Base-by-base conservation (phyloP, 2,888 invertebrate genomes). In the Cheilosia vernalis region DNA sequence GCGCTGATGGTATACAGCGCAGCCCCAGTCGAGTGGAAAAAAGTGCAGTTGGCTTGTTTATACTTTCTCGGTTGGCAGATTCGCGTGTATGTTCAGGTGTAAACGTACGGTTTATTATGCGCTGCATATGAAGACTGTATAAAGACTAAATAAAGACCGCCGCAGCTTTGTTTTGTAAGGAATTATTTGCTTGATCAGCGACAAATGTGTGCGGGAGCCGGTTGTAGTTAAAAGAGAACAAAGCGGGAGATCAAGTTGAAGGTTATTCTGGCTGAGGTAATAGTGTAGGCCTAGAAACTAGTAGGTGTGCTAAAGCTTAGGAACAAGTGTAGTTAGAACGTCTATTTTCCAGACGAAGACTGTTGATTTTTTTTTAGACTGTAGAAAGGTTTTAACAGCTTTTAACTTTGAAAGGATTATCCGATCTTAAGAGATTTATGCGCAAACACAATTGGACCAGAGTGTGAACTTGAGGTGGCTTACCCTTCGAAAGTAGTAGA, bases 1-100 rank as follows among this genome's bases (percentile, higher is more conserved):
- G 21, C 7, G 21, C 7, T 10, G 33, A 13, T 27, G 47, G 55
- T 58, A 19, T 19, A 37, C 40, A 63, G 37, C 61, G 70, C 63
- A 58, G 37, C 64, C 64, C 64, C 84, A 85, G 74, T 80, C 42
- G 80, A 85, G 84, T 85, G 84, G 76, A 70, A 80, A 85, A 76
- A 80, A 85, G 70, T 85, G 84, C 84, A 85, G 84, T 85, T 85
- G 76, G 76, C 33, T 40, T 80, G 84, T 80, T 80, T 76, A 55
- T 85, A 85, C 74, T 85, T 85, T 72, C 76, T 53, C 74, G 84
- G 56, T 30, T 85, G 69, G 40, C 55, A 56, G 42, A 19, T 70
- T 70, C 60, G 80, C 82, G 73, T 84, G 79, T 47, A 58, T 37
- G 15, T 15, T 63, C n/a, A n/a, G 60, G 55, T 58, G 49, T 66